Conservation (phyloP, 2,888 invertebrate species). For the Rhynchonema sp. region DNA sequence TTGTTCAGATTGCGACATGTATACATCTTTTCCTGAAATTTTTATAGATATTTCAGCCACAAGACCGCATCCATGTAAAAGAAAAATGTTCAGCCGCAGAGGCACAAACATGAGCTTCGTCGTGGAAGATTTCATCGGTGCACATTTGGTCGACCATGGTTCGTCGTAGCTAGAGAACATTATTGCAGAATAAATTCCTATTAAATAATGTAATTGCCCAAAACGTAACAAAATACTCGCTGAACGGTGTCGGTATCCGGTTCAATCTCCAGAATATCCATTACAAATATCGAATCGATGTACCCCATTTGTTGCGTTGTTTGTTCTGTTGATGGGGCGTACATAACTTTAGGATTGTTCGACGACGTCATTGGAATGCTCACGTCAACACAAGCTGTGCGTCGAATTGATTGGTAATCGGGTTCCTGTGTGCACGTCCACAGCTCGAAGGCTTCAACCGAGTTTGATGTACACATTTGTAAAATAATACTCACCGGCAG, state of each 20-base stretch:
- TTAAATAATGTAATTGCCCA: no score
- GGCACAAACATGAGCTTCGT: neutral
- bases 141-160: neutral
- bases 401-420: slow-evolving; percentile 17
- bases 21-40: neutral
- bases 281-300: neutral
- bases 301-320: neutral
- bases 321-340: neutral
- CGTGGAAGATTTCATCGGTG: neutral
- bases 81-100: neutral
- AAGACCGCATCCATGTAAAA: neutral
- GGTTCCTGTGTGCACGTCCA: slow-evolving; percentile 14
- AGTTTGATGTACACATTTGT: neutral
- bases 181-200: no score
- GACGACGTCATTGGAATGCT: neutral
- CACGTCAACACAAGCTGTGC: slow-evolving; percentile 20
- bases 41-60: neutral
- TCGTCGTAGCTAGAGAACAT: neutral
- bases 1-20: neutral
- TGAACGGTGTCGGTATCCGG: neutral
- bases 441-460: neutral
- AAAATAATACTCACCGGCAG: slow-evolving; percentile 12
- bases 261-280: neutral
- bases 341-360: neutral
- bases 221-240: neutral